Conservation (phyloP, 2,113 vertebrate genomes). For the Epinephelus cyanopodus region DNA sequence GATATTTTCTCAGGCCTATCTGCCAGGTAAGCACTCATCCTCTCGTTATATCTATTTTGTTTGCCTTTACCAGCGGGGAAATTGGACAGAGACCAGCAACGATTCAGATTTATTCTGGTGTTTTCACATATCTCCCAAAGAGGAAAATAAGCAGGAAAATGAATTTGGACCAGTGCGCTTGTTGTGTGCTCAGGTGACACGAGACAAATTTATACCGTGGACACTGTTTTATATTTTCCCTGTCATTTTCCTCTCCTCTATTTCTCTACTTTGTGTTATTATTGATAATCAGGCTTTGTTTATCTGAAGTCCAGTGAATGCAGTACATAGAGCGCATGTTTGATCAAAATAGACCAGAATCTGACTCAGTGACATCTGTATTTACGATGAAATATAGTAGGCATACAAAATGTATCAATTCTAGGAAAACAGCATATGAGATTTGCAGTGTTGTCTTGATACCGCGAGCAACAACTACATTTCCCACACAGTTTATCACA, state of each 20-base stretch:
- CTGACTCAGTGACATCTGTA: background rate
- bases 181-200: slow-evolving; percentile 22
- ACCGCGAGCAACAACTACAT: background rate
- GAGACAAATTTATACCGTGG: slow-evolving; percentile 4
- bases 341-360: background rate
- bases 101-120: slow-evolving; percentile 44
- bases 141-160: slow-evolving; percentile 44
- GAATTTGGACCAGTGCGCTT: slow-evolving; percentile 30
- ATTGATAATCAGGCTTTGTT: slow-evolving; percentile 2
- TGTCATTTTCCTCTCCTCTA: background rate
- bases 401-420: background rate
- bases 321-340: background rate
- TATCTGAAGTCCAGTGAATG: background rate
- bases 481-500: background rate
- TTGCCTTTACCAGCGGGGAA: slow-evolving; percentile 56
- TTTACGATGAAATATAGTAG: background rate
- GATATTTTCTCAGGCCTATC: slow-evolving; percentile 56
- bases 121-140: slow-evolving; percentile 35
- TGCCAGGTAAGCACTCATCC: slow-evolving; percentile 64
- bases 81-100: slow-evolving; percentile 39
- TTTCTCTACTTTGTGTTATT: slow-evolving; percentile 4
- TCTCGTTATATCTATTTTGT: slow-evolving; percentile 60
- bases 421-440: background rate
- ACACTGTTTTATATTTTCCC: background rate
- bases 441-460: background rate